Base-by-base conservation (phyloP, 2,113 vertebrate genomes). In the Stomatorhinus ivindoensis region DNA sequence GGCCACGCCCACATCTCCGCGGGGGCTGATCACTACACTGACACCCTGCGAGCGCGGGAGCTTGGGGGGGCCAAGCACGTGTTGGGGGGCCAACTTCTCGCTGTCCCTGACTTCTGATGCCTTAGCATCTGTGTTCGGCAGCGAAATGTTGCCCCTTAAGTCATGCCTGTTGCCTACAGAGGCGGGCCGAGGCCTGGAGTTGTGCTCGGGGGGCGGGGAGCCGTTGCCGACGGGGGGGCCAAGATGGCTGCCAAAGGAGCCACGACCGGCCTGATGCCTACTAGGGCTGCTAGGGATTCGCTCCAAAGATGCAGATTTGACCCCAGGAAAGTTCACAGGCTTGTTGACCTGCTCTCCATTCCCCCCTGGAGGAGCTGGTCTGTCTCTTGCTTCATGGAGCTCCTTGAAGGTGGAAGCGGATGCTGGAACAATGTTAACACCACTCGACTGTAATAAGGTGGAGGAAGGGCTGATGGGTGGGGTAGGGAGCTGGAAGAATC, bases 21-120 rank as follows among this genome's bases (percentile, higher is more conserved):
- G 95, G 0, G 98, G 97, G 42, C 96, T 94, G 91, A 98, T 98
- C 89, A 97, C 94, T 19, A 99, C 97, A 0, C 97, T 99, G 92
- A 98, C 93, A 0, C 95, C 96, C 2, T 95, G 93, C 0, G 96
- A 94, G 0, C 97, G 96, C 0, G 96, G 89, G 0, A 96, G 91
- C 87, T 94, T 95, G 44, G 92, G 92, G 93, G 94, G 2, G 1
- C 91, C 91, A 17, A 88, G 88, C 19, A 91, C 39, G 15, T 90
- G 87, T 88, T 91, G 91, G 91, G 44, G 51, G 90, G 91, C 44
- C 86, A 89, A 90, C 88, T 21, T 89, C 76, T 90, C 88, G n/a
- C 5, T 2, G 21, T 85, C 42, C 35, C 35, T 51, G 31, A 91
- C 89, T 90, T 88, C 93, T 73, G 69, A 88, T 13, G 91, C 89